Evolutionary conservation across 1,140 invertebrate species (phyloP).

Genomic region (Procambarus clarkii): DNA sequence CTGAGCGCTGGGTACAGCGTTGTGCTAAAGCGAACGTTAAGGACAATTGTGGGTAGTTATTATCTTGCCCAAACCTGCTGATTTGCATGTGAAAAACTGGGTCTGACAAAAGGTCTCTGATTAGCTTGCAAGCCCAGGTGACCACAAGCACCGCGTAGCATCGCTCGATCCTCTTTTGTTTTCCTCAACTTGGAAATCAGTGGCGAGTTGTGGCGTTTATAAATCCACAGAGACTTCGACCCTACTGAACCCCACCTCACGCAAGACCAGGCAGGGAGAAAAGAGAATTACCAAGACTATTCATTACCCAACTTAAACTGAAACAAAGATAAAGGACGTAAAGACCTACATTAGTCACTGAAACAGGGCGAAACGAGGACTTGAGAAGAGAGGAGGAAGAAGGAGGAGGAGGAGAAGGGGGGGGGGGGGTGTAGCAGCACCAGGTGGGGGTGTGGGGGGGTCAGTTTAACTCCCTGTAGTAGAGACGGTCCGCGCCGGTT

Average conservation of each 20-base stretch:
- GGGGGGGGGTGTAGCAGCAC: not conserved
- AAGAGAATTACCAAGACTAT: not conserved
- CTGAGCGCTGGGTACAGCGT: not conserved
- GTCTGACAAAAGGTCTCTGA: constrained; percentile 60
- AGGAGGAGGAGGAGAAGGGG: not conserved
- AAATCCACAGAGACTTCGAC: not conserved
- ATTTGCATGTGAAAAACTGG: constrained; percentile 66
- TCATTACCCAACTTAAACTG: not conserved
- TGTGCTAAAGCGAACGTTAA: not conserved
- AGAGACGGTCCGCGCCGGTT: constrained; percentile 5
- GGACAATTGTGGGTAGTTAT: constrained; percentile 27
- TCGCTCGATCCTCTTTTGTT: constrained; percentile 28
- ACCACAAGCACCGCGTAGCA: constrained; percentile 15
- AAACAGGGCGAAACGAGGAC: not conserved
- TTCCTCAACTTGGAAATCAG: not conserved
- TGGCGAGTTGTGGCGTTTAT: not conserved
- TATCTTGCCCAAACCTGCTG: constrained; percentile 35
- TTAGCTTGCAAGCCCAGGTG: constrained; percentile 55
- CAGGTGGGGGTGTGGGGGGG: not conserved
- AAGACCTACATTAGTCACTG: not conserved
- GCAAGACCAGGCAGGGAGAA: not conserved
- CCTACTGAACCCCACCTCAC: not conserved
- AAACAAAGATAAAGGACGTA: too few relatives aligned
- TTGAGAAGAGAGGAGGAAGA: not conserved
- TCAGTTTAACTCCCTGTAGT: not conserved